Evolutionary conservation across 2,113 vertebrate genomes (phyloP), one percentile per base, ranked within the genome.

Genomic region (Anhinga anhinga): DNA sequence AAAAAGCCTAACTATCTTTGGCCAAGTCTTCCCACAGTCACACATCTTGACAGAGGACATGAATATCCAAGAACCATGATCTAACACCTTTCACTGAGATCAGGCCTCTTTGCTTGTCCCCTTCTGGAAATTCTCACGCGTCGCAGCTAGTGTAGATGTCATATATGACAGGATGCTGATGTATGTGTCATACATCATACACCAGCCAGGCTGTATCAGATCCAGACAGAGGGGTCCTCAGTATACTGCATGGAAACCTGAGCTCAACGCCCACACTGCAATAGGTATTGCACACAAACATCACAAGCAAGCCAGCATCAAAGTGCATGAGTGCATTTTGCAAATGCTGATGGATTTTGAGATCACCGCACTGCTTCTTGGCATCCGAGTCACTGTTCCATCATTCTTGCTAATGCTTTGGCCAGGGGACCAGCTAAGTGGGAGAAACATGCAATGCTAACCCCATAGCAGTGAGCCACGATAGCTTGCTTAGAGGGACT

Each of bases 281-380:
- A 9, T 9, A 53, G n/a, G 15, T 70, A 34, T 61, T 1, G 0
- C 29, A 44, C 1, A 0, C 11, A 11, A n/a, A 27, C 7, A 5
- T 8, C 69, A 26, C 1, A 11, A 65, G 62, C 50, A 90, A 74
- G 22, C 30, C 26, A 71, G 29, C 29, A 25, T 8, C 3, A 0
- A 59, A 45, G 6, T 4, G 2, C 1, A 0, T 3, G 10, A 38
- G 22, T 59, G 25, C 23, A 13, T 59, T 72, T 66, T 67, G 38
- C 47, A 82, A 44, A 62, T 21, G 42, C 52, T 40, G 62, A 17
- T 59, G 66, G 36, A 32, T 7, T 2, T 15, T 50, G 38, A 63
- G 44, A 38, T 38, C 21, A 10, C 59, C 20, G 26, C 13, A 5
- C 9, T 59, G 25, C 30, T 47, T 55, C 52, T 59, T 80, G 79